Evolutionary conservation across 2,797 vertebrate genomes (phyloP).

Genomic region (Mus minutoides): DNA sequence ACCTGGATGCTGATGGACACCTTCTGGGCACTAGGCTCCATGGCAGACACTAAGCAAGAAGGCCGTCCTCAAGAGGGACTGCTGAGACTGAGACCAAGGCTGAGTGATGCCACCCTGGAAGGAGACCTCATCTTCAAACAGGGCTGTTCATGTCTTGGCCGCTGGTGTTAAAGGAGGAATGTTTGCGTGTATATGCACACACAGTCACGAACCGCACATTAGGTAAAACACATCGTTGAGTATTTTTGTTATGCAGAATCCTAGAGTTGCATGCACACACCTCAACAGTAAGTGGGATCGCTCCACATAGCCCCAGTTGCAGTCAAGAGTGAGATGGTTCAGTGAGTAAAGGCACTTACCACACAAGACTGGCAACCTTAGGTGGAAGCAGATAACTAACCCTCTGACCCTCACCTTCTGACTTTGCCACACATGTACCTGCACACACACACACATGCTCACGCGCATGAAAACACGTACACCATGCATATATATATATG

Average conservation of each 20-base stretch:
- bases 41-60: neutral
- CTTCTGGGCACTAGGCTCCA: neutral
- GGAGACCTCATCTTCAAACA: neutral
- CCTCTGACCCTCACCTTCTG: neutral
- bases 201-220: neutral
- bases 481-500: neutral
- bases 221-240: neutral
- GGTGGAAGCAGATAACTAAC: neutral
- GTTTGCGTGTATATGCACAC: too few relatives aligned
- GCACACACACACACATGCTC: neutral
- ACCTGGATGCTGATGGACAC: too few relatives aligned
- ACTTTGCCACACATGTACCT: neutral
- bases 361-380: neutral
- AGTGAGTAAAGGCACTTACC: neutral
- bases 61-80: neutral
- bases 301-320: neutral
- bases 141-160: neutral
- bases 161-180: too few relatives aligned
- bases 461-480: too few relatives aligned
- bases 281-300: neutral
- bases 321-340: neutral
- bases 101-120: neutral
- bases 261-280: neutral
- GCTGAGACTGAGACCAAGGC: neutral
- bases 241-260: neutral